Conservation (phyloP, 1,140 invertebrate genomes). For the Mylabris phalerata region DNA sequence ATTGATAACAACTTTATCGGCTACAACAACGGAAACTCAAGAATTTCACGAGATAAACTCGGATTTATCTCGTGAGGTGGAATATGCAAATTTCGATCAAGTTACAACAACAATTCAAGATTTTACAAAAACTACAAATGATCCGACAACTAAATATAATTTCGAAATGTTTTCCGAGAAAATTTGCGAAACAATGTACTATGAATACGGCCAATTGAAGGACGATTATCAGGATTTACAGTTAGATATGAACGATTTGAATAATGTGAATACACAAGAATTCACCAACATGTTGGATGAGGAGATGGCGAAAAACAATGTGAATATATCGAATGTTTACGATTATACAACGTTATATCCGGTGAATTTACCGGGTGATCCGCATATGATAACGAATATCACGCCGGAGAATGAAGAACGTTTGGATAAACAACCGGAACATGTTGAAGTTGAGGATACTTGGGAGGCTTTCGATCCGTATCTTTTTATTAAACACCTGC, state of each 20-base stretch:
- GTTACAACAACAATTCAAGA: constrained; percentile 32
- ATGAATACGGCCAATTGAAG: constrained; percentile 34
- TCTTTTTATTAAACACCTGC: constrained; percentile 86
- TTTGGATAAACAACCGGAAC: constrained; percentile 45
- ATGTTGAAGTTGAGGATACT: constrained; percentile 52
- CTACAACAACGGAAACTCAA: neutral
- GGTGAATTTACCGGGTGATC: constrained; percentile 18
- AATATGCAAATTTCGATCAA: constrained; percentile 28
- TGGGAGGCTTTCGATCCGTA: constrained; percentile 85
- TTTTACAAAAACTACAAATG: constrained; percentile 19
- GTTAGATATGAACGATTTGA: constrained; percentile 37
- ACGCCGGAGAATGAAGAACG: constrained; percentile 43
- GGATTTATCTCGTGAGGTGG: neutral
- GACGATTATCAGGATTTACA: constrained; percentile 37
- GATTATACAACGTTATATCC: constrained; percentile 37
- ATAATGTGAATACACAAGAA: constrained; percentile 39
- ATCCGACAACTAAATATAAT: constrained; percentile 23
- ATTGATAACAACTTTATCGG: no score
- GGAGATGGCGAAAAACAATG: constrained; percentile 37
- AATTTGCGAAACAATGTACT: constrained; percentile 38
- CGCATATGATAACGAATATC: constrained; percentile 30
- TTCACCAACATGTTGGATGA: constrained; percentile 40
- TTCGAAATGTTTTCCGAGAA: constrained; percentile 36
- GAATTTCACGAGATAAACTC: no score
- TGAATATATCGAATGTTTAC: constrained; percentile 34